Conservation (phyloP, 2,113 vertebrate genomes). For the Phrynosoma platyrhinos region DNA sequence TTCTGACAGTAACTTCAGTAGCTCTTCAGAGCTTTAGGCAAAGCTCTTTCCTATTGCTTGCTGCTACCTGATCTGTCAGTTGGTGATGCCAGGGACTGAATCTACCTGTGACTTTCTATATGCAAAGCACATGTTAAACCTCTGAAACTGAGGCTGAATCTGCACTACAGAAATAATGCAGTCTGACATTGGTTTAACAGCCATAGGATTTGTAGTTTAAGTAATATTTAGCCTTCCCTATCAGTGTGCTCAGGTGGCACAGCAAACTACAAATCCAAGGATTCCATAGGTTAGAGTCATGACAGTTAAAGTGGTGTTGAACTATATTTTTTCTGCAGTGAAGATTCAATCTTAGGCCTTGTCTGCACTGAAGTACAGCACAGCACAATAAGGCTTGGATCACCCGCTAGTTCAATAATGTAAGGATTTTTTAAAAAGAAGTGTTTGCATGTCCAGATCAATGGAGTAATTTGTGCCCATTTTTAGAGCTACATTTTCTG, state of each 20-base stretch:
- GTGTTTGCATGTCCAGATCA: not conserved
- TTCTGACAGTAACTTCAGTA: not conserved
- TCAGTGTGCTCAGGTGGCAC: too few species aligned
- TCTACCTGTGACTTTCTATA: not conserved
- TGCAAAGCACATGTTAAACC: not conserved
- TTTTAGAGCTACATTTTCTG: not conserved
- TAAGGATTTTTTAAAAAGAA: not conserved
- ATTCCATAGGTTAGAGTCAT: too few species aligned
- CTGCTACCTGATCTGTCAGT: not conserved
- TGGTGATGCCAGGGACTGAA: not conserved
- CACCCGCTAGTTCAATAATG: not conserved
- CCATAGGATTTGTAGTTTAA: too few species aligned
- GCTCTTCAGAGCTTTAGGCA: not conserved
- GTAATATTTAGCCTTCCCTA: too few species aligned
- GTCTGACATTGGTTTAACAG: too few species aligned
- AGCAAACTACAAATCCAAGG: too few species aligned
- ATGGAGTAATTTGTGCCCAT: not conserved
- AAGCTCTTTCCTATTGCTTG: not conserved
- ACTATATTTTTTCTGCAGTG: too few species aligned
- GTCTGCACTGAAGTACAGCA: not conserved
- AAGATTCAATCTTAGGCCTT: too few species aligned
- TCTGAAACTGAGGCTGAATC: too few species aligned
- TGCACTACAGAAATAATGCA: too few species aligned
- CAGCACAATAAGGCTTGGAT: not conserved
- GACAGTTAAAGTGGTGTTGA: too few species aligned